Evolutionary conservation across 2,113 vertebrate genomes (phyloP).

Genomic region (Dromas ardeola): DNA sequence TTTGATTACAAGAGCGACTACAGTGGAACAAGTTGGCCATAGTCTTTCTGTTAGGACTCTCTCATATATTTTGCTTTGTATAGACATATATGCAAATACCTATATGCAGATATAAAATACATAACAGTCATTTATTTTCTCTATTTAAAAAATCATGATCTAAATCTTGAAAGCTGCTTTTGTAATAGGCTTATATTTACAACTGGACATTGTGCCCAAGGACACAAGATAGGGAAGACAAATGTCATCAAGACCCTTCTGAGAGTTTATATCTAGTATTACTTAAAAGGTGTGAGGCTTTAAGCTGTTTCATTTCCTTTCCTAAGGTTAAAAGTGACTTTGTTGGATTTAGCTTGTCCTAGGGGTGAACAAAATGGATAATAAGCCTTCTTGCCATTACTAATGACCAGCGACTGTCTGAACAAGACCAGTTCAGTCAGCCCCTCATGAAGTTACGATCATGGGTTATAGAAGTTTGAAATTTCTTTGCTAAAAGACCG

Average conservation of each 20-base stretch:
- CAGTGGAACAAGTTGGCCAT: not conserved
- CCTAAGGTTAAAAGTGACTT: not conserved
- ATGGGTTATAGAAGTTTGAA: not conserved
- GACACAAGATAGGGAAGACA: not conserved
- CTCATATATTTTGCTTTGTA: not conserved
- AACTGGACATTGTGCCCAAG: not conserved
- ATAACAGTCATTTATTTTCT: not conserved
- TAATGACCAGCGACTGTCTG: not conserved
- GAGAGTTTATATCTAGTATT: not conserved
- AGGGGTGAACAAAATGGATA: not conserved
- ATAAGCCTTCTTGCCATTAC: not conserved
- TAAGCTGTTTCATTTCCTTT: not conserved
- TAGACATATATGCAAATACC: not conserved
- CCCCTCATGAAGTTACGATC: not conserved
- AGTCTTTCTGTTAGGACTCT: not conserved
- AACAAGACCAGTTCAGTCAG: not conserved
- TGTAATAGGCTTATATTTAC: not conserved
- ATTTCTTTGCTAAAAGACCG: not conserved
- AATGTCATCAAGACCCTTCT: not conserved
- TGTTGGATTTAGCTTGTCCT: not conserved
- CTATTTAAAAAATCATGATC: not conserved
- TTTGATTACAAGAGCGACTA: not conserved
- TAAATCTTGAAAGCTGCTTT: not conserved
- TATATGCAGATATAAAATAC: not conserved
- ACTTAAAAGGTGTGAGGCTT: not conserved